phyloP scores from a whole-genome alignment of 2,113 vertebrate genomes.

The Ictalurus punctatus region DNA sequence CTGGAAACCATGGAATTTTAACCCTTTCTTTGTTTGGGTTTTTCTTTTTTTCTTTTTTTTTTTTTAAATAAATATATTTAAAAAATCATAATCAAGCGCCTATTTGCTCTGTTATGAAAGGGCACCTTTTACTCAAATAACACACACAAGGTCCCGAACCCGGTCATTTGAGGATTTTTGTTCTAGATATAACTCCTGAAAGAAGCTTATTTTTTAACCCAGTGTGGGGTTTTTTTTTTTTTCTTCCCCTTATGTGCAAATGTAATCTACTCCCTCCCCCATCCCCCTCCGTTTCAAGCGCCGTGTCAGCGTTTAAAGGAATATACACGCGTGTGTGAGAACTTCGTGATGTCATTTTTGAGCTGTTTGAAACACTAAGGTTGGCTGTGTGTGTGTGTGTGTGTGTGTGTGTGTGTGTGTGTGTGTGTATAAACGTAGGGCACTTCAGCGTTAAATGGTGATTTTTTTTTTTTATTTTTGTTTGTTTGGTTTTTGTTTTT shows the following conservation, averaged over 20 bases:
- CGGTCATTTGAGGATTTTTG: slow-evolving; percentile 57
- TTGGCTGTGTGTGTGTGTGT: too few species aligned
- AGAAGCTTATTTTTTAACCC: slow-evolving; percentile 18
- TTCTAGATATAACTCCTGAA: neutral
- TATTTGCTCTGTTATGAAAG: slow-evolving; percentile 62
- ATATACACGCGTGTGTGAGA: slow-evolving; percentile 55
- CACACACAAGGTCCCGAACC: slow-evolving; percentile 51
- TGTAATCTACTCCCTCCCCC: neutral
- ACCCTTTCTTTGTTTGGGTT: slow-evolving; percentile 49
- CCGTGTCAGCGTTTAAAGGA: neutral
- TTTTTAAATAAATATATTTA: slow-evolving; percentile 46
- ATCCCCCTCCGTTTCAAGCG: too few species aligned
- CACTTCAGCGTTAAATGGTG: neutral
- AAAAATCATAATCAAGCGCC: slow-evolving; percentile 55
- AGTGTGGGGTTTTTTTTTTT: neutral
- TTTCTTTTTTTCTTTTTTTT: slow-evolving; percentile 20
- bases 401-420: neutral
- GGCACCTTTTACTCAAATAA: slow-evolving; percentile 68
- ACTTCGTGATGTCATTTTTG: slow-evolving; percentile 70
- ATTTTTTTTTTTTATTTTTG: too few species aligned
- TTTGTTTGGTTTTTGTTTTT: too few species aligned
- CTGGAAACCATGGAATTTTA: slow-evolving; percentile 67
- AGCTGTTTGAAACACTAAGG: neutral
- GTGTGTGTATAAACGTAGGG: neutral
- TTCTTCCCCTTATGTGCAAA: slow-evolving; percentile 53